These are phyloP conservation scores for Hanleya hanleyi DNA, from an alignment of 2,888 invertebrate genomes.

Conservation along the genomic window DNA sequence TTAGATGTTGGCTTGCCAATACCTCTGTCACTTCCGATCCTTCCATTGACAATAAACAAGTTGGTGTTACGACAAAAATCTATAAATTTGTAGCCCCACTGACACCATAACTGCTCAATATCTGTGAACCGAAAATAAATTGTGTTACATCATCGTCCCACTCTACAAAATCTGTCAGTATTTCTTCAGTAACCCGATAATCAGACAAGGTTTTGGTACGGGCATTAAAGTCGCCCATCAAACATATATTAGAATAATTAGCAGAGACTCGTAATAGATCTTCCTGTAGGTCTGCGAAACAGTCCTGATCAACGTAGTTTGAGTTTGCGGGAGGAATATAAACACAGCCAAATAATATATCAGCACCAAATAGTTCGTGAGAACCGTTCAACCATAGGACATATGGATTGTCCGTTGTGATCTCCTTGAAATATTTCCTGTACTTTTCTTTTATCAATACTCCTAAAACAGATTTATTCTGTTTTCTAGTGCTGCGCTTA, in stretches of 20 bases:
- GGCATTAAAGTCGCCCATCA: constrained; percentile 8
- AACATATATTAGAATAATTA: background rate
- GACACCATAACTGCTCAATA: background rate
- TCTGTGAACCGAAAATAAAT: background rate
- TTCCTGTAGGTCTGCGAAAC: background rate
- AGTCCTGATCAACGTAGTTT: background rate
- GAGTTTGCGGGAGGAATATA: background rate
- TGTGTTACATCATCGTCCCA: background rate
- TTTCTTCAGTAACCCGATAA: background rate
- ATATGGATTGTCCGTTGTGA: background rate
- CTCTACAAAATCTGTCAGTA: background rate
- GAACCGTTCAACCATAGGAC: background rate
- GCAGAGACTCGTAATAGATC: background rate
- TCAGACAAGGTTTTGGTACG: background rate
- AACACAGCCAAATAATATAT: background rate
- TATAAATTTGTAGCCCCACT: background rate
- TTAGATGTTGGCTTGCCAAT: background rate
- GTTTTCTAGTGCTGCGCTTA: too few relatives aligned
- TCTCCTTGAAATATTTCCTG: background rate
- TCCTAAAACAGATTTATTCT: too few relatives aligned
- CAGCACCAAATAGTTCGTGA: background rate
- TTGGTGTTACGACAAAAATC: background rate
- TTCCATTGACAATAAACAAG: background rate
- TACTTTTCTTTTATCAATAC: background rate
- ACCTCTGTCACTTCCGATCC: background rate